Percentiles rank a stretch among this genome's conserved stretches.
Evolutionary conservation across 2,113 vertebrate genomes (phyloP).

Genomic region (Sylvilagus bachmani): DNA sequence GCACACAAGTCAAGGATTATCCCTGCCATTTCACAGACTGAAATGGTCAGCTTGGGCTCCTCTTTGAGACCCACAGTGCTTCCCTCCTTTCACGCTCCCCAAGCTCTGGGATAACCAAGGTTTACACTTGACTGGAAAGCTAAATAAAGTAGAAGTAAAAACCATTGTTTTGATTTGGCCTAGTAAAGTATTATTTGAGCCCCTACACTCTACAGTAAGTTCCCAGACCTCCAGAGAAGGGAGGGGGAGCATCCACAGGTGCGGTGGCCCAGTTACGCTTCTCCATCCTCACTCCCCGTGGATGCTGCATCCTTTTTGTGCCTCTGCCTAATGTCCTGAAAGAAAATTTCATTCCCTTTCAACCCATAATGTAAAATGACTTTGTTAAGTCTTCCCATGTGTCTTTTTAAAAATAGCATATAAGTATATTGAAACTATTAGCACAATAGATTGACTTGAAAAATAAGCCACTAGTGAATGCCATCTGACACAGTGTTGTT

Average conservation of each 20-base stretch:
- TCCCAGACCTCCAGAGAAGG: not conserved
- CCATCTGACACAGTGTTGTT: slow-evolving; percentile 72
- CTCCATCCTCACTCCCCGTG: not conserved
- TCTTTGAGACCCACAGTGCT: not conserved
- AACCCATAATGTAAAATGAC: slow-evolving; percentile 69
- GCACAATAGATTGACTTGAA: slow-evolving; percentile 49
- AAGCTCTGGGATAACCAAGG: not conserved
- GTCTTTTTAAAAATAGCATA: slow-evolving; percentile 11
- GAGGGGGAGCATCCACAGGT: not conserved
- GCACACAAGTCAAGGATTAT: not conserved
- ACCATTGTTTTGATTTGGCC: not conserved
- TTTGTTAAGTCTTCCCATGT: slow-evolving; percentile 65
- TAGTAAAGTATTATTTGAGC: not conserved
- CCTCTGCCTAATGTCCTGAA: slow-evolving; percentile 43
- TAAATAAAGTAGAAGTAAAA: not conserved
- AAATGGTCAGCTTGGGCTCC: not conserved
- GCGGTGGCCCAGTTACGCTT: not conserved
- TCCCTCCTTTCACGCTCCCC: not conserved
- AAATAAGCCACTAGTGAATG: slow-evolving; percentile 59
- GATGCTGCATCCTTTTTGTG: not conserved
- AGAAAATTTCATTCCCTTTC: not conserved
- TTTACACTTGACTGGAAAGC: not conserved
- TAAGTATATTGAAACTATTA: slow-evolving; percentile 64
- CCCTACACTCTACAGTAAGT: not conserved
- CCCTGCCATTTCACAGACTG: not conserved